A percentile compares a stretch with the other conserved stretches of the same genome.
phyloP scores from a whole-genome alignment of 2,113 vertebrate genomes.

The Pampusana beccarii region DNA sequence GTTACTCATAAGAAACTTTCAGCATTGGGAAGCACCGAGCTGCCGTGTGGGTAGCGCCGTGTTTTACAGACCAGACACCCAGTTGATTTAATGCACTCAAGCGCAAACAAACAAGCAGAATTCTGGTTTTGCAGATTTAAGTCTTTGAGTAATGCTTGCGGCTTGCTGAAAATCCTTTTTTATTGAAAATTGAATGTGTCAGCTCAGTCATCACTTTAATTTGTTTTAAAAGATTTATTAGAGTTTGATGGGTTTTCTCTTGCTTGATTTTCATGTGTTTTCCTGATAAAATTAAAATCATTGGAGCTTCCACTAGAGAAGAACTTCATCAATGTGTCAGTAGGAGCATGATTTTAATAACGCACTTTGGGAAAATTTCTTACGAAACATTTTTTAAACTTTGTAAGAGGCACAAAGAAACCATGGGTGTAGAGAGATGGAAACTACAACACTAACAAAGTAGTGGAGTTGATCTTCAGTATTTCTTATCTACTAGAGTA shows the following conservation, averaged over 20 bases:
- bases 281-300: conserved; percentile 63
- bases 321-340: conserved; percentile 51
- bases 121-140: conserved; percentile 17
- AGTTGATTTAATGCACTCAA: conserved; percentile 22
- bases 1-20: background rate
- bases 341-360: background rate
- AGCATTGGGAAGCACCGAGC: accelerated
- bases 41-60: background rate
- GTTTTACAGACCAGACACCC: background rate
- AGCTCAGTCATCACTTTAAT: conserved; percentile 61
- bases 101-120: conserved; percentile 30
- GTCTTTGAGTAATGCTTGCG: conserved; percentile 33
- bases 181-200: conserved; percentile 54
- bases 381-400: background rate
- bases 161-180: conserved; percentile 24
- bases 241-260: conserved; percentile 40
- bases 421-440: background rate
- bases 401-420: background rate
- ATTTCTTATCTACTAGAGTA: background rate
- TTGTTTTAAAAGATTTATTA: conserved; percentile 70
- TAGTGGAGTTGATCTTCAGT: background rate
- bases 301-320: conserved; percentile 34
- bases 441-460: background rate
- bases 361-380: background rate
- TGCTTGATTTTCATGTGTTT: conserved; percentile 43